Base-by-base conservation (phyloP, 2,797 vertebrate genomes). In the Xenops minutus region DNA sequence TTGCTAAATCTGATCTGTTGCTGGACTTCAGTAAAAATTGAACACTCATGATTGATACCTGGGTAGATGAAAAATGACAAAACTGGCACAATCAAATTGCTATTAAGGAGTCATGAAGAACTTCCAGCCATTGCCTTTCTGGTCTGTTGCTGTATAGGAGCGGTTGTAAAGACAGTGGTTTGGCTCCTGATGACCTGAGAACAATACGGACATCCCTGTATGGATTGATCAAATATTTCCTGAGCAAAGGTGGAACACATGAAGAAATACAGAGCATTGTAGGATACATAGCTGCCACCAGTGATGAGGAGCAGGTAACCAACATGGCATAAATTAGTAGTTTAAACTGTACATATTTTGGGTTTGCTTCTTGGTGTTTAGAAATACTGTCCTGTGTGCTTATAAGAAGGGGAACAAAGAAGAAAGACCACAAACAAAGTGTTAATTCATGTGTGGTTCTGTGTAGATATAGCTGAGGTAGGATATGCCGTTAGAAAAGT, bases 221-320 rank as follows among this genome's bases (percentile, higher is more conserved):
- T 72, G 98, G 99, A 77, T 98, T 99, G 54, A 97, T 99, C 93
- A 99, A 99, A 72, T 99, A 99, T 96, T 99, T 99, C 97, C 98
- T 99, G 95, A 99, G 98, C 98, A 99, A 99, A 98, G 99, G 99
- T 86, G 98, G 98, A 95, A 98, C 98, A 2, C 99, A 99, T 96
- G 99, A 99, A 69, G 99, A 99, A 97, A 98, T 99, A 97, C 99
- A 99, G 89, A 99, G 99, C 97, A 98, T 99, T 54, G 97, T 99
- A 96, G 99, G 99, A 98, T 99, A 99, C 67, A 97, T 99, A 22
- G 98, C 99, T 89, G 99, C 99, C 85, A 99, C 98, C 34, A 98
- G 95, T 92, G 99, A 99, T 2, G 99, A 99, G 95, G 99, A 99
- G 17, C 99, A 99, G 99, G 99, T 99, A 98, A 96, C 29, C 48